Conservation (phyloP, 2,888 invertebrate genomes). For the Diarsia dahlii region DNA sequence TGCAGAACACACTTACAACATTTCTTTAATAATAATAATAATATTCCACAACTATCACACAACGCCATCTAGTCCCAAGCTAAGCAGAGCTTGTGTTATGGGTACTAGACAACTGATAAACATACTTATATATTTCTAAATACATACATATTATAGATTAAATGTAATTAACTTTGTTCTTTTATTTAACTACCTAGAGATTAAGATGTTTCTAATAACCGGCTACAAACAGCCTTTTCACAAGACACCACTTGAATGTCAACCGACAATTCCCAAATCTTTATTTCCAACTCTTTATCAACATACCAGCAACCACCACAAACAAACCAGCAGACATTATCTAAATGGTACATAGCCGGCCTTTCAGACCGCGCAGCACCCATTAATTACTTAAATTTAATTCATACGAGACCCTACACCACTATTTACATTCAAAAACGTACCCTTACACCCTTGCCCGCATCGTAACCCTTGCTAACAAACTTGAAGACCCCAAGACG, state of each 20-base stretch:
- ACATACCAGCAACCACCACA: constrained; percentile 51
- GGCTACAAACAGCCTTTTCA: background rate
- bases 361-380: constrained; percentile 72
- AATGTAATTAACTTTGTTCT: no score
- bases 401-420: constrained; percentile 88
- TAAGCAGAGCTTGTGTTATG: no score
- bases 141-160: no score
- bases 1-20: background rate
- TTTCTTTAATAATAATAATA: no score
- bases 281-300: constrained; percentile 18
- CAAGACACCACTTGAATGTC: background rate
- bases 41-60: no score
- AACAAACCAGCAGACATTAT: constrained; percentile 74
- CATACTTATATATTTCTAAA: no score
- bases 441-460: constrained; percentile 84
- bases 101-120: no score
- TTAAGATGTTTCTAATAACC: background rate
- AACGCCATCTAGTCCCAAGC: no score
- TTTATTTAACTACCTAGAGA: no score
- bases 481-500: constrained; percentile 89
- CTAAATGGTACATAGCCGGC: constrained; percentile 74
- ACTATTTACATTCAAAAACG: constrained; percentile 91
- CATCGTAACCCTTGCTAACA: constrained; percentile 88
- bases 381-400: constrained; percentile 91
- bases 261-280: constrained; percentile 4